These are phyloP conservation scores for Heliothis peltigera DNA, from an alignment of 2,888 invertebrate genomes.

Conservation along the genomic window DNA sequence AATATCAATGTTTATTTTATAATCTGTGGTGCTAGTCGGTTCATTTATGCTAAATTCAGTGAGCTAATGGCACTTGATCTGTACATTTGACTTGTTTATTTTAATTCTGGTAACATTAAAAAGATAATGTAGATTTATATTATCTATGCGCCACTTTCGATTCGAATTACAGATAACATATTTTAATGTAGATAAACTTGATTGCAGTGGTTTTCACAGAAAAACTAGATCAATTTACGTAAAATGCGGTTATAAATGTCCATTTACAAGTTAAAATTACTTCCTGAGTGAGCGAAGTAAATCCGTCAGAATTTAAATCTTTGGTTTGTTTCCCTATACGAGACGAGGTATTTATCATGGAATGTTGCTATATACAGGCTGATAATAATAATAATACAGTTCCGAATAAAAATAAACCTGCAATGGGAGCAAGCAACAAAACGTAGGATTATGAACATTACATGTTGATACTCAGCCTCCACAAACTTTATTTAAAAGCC, in stretches of 20 bases:
- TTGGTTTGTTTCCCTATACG: not conserved
- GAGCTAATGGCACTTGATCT: constrained; percentile 36
- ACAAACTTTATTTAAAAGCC: constrained; percentile 37
- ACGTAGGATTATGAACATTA: constrained; percentile 6
- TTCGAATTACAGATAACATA: constrained; percentile 42
- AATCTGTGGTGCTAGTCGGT: constrained; percentile 28
- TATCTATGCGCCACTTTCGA: constrained; percentile 44
- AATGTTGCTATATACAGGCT: not conserved
- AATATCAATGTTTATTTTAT: constrained; percentile 51
- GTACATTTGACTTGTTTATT: constrained; percentile 45
- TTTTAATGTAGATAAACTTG: constrained; percentile 24
- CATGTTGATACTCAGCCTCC: not conserved
- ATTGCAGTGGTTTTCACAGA: constrained; percentile 8
- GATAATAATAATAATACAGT: not conserved
- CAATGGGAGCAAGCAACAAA: constrained; percentile 9
- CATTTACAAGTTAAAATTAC: not conserved
- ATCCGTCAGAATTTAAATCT: not conserved
- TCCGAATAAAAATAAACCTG: constrained; percentile 11
- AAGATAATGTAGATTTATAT: constrained; percentile 51
- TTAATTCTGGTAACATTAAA: constrained; percentile 47
- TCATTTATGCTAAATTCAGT: constrained; percentile 45
- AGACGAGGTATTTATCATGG: not conserved
- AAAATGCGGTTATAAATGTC: constrained; percentile 3
- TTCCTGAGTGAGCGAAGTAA: not conserved
- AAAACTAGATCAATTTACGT: constrained; percentile 25